Conservation (phyloP, 2,797 vertebrate species). For the Molossus alvarezi region DNA sequence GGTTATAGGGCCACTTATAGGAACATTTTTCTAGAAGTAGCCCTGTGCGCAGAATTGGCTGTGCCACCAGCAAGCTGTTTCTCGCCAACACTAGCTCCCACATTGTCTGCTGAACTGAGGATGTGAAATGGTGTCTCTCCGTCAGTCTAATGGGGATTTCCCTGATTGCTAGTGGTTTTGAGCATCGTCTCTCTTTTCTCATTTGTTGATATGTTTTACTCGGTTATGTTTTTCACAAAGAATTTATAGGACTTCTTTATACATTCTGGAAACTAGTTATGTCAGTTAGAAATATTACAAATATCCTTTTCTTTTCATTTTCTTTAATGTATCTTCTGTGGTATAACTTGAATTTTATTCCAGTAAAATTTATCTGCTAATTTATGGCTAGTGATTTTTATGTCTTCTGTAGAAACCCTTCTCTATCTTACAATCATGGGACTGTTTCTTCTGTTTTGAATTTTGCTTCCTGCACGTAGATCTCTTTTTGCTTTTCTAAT, state of each 20-base stretch:
- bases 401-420: too few relatives aligned
- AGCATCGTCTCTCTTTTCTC: not conserved
- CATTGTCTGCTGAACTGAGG: not conserved
- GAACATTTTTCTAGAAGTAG: not conserved
- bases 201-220: not conserved
- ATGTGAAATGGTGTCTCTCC: not conserved
- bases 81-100: not conserved
- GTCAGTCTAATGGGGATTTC: not conserved
- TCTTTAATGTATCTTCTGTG: not conserved
- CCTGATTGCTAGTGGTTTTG: not conserved
- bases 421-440: fast-evolving
- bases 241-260: not conserved
- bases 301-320: not conserved
- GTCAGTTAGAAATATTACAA: not conserved
- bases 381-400: not conserved
- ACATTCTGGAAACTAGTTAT: too few relatives aligned
- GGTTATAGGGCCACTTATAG: not conserved
- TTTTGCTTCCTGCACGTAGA: not conserved
- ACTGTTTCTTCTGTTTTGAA: not conserved
- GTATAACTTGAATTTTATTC: not conserved
- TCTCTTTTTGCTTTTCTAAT: not conserved
- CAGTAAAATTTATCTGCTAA: not conserved
- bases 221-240: not conserved
- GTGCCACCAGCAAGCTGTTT: not conserved
- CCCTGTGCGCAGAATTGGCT: not conserved